Percentiles rank a stretch among this genome's conserved stretches.
Conservation (phyloP, 2,888 invertebrate species). For the Noctua pronuba region DNA sequence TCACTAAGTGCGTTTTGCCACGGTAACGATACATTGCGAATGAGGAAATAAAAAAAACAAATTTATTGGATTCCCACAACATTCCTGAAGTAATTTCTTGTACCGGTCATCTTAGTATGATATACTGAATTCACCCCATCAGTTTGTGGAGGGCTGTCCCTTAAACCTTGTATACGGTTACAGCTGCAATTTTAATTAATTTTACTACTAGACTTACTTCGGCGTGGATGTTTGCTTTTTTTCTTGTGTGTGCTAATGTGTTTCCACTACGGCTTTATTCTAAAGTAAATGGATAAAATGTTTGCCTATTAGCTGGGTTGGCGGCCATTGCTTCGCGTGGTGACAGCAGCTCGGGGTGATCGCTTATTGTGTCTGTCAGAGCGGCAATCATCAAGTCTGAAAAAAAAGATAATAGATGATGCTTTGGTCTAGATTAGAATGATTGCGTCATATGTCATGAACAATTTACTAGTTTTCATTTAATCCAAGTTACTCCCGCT, state of each 20-base stretch:
- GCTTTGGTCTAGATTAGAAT: not conserved
- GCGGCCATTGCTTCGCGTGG: slow-evolving; percentile 88
- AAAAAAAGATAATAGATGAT: not conserved
- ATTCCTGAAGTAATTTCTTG: too few species aligned
- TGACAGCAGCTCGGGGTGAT: slow-evolving; percentile 93
- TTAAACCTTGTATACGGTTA: too few species aligned
- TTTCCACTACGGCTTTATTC: slow-evolving; percentile 60
- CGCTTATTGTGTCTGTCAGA: slow-evolving; percentile 93
- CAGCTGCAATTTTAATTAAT: slow-evolving; percentile 16
- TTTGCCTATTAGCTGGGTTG: slow-evolving; percentile 84
- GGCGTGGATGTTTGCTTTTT: slow-evolving; percentile 43
- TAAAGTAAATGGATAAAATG: slow-evolving; percentile 66
- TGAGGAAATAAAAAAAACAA: too few species aligned
- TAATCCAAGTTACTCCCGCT: not conserved
- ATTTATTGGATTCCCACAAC: too few species aligned
- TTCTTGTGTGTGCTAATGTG: slow-evolving; percentile 49
- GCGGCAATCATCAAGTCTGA: slow-evolving; percentile 94
- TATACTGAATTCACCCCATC: too few species aligned
- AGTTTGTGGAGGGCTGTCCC: too few species aligned
- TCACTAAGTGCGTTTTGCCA: too few species aligned
- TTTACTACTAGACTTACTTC: slow-evolving; percentile 51
- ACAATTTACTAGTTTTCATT: not conserved
- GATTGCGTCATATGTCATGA: not conserved
- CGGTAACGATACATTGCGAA: too few species aligned
- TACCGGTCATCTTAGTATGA: too few species aligned